A percentile compares a stretch with the other conserved stretches of the same genome.
These are phyloP conservation scores for Callipepla squamata DNA, from an alignment of 2,113 vertebrate species.

Conservation along the genomic window DNA sequence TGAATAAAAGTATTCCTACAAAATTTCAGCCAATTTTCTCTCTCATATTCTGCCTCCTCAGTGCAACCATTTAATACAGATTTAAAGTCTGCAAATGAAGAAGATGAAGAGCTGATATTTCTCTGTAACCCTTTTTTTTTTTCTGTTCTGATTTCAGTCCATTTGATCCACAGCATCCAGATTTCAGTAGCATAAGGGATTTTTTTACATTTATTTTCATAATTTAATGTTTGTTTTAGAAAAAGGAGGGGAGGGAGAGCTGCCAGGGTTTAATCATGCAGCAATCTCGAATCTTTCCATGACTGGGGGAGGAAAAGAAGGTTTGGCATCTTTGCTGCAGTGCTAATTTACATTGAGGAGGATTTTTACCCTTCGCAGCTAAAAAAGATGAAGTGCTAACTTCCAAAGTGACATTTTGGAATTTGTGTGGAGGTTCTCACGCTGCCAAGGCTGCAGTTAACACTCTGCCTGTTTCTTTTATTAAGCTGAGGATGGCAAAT, in stretches of 20 bases:
- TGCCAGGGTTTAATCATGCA: constrained; percentile 65
- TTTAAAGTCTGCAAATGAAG: constrained; percentile 56
- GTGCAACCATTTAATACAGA: constrained; percentile 39
- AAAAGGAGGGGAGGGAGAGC: constrained; percentile 60
- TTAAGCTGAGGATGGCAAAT: background rate
- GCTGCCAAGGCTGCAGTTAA: background rate
- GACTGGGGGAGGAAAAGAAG: constrained; percentile 59
- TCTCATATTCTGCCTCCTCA: constrained; percentile 28
- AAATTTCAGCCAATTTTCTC: constrained; percentile 40
- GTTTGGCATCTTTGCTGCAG: constrained; percentile 64
- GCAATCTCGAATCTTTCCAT: constrained; percentile 51
- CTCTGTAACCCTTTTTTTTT: constrained; percentile 53
- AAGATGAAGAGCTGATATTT: constrained; percentile 54
- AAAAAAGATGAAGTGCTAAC: constrained; percentile 70
- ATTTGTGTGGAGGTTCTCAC: constrained; percentile 17
- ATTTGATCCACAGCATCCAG: constrained; percentile 52
- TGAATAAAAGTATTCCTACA: background rate
- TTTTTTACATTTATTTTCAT: constrained; percentile 71
- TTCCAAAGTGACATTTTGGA: constrained; percentile 68
- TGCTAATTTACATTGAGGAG: constrained; percentile 67
- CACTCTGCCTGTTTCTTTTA: background rate
- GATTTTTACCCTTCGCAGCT: constrained; percentile 65
- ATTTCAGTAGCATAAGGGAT: constrained; percentile 49
- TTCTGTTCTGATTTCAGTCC: constrained; percentile 46
- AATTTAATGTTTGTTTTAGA: constrained; percentile 73